A percentile compares a stretch with the other conserved stretches of the same genome.
Evolutionary conservation across 1,140 invertebrate species (phyloP).

Genomic region (Camponotus pennsylvanicus): DNA sequence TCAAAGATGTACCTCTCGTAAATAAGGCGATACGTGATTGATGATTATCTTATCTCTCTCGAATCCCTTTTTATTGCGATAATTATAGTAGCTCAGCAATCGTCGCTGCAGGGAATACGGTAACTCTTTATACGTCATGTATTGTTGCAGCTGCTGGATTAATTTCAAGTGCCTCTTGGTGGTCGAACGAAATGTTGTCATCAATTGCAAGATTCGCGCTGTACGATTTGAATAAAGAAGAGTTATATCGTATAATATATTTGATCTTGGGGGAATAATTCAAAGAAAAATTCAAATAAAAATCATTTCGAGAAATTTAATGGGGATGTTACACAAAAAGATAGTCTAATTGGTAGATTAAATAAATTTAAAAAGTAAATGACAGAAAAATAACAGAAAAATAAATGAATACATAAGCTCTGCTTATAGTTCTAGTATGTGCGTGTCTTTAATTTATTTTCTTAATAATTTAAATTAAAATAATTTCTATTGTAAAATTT

Average conservation of each 20-base stretch:
- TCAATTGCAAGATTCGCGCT: slow-evolving; percentile 76
- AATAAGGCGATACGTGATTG: slow-evolving; percentile 82
- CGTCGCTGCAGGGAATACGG: slow-evolving; percentile 74
- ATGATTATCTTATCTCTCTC: slow-evolving; percentile 84
- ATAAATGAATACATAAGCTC: too few species aligned
- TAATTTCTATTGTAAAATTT: neutral
- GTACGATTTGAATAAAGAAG: neutral
- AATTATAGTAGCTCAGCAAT: slow-evolving; percentile 80
- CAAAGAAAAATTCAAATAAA: too few species aligned
- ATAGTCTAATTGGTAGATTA: too few species aligned
- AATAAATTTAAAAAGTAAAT: too few species aligned
- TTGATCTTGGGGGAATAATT: neutral
- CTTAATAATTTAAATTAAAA: neutral
- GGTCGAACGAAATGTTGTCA: slow-evolving; percentile 71
- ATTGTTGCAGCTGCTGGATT: slow-evolving; percentile 79
- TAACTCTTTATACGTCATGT: slow-evolving; percentile 80
- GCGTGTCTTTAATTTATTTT: neutral
- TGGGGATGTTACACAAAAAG: too few species aligned
- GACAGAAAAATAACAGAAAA: too few species aligned
- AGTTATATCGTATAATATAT: neutral
- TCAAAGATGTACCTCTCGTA: slow-evolving; percentile 77
- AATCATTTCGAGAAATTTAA: too few species aligned
- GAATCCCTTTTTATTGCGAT: slow-evolving; percentile 83
- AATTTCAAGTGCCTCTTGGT: slow-evolving; percentile 74
- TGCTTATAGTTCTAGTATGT: neutral